phyloP scores from a whole-genome alignment of 1,140 invertebrate genomes.

The Zaprionus lachaisei region DNA sequence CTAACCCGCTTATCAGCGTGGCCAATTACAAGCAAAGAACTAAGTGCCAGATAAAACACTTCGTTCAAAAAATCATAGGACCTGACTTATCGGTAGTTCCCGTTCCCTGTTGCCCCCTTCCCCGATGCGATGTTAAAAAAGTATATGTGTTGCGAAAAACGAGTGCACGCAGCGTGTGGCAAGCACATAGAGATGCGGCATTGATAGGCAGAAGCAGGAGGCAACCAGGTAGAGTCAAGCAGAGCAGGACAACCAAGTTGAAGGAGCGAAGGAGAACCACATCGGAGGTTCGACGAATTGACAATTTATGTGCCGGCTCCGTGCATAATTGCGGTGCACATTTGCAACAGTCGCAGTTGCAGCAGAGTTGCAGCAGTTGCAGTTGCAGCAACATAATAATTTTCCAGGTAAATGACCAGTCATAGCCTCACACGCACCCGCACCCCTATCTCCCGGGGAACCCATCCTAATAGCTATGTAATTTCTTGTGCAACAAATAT shows the following conservation, averaged over 20 bases:
- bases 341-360: constrained; percentile 51
- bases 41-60: constrained; percentile 79
- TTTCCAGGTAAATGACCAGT: constrained; percentile 57
- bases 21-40: constrained; percentile 65
- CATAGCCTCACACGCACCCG: not conserved
- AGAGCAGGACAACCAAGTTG: not conserved
- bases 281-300: constrained; percentile 60
- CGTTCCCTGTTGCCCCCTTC: too few species aligned
- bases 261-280: not conserved
- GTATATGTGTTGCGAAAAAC: constrained; percentile 42
- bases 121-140: not conserved
- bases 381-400: constrained; percentile 50
- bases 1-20: constrained; percentile 63
- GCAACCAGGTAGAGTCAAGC: not conserved
- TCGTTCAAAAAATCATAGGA: constrained; percentile 21
- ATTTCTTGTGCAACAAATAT: constrained; percentile 65
- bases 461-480: constrained; percentile 70
- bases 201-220: constrained; percentile 27
- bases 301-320: constrained; percentile 71
- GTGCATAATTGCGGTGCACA: constrained; percentile 71
- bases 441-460: not conserved
- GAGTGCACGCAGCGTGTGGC: constrained; percentile 47
- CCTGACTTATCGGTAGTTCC: constrained; percentile 30
- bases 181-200: constrained; percentile 14
- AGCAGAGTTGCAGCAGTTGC: constrained; percentile 9